Evolutionary conservation across 2,113 vertebrate species (phyloP).

Genomic region (Etia nguti): DNA sequence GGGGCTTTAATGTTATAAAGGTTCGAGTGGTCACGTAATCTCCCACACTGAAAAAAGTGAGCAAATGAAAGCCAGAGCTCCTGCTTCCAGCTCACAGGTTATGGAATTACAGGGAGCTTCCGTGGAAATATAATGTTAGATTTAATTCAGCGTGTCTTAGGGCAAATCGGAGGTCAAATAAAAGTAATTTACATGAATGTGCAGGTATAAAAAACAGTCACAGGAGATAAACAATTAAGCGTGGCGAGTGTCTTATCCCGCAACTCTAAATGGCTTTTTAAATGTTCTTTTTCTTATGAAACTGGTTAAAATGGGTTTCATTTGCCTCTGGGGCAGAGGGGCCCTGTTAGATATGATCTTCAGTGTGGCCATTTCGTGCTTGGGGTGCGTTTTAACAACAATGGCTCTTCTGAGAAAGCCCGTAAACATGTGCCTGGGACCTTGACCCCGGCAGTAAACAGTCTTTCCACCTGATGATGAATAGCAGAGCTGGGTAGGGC

Average conservation of each 20-base stretch:
- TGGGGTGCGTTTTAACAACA: constrained; percentile 64
- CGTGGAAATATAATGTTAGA: constrained; percentile 9
- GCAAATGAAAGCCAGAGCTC: constrained; percentile 57
- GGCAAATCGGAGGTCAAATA: background rate
- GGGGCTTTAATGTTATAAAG: constrained; percentile 41
- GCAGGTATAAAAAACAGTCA: background rate
- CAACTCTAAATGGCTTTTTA: constrained; percentile 24
- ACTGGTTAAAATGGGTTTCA: constrained; percentile 37
- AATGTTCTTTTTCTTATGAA: constrained; percentile 11
- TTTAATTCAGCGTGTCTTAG: constrained; percentile 37
- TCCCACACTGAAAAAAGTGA: constrained; percentile 18
- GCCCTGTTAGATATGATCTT: constrained; percentile 58
- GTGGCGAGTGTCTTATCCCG: background rate
- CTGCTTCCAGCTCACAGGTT: constrained; percentile 16
- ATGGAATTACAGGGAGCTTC: constrained; percentile 11
- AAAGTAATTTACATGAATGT: constrained; percentile 29
- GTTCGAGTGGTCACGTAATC: constrained; percentile 36
- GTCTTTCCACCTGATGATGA: constrained; percentile 66
- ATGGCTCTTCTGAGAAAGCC: constrained; percentile 64
- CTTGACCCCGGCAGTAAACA: constrained; percentile 78
- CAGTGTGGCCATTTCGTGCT: constrained; percentile 19
- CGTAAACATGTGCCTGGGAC: constrained; percentile 70
- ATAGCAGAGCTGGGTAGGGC: constrained; percentile 51
- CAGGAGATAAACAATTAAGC: constrained; percentile 26
- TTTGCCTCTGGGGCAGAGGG: constrained; percentile 10